Evolutionary conservation across 1,140 invertebrate genomes (phyloP), one percentile per base, ranked within the genome.

Genomic region (Calephelis nemesis): DNA sequence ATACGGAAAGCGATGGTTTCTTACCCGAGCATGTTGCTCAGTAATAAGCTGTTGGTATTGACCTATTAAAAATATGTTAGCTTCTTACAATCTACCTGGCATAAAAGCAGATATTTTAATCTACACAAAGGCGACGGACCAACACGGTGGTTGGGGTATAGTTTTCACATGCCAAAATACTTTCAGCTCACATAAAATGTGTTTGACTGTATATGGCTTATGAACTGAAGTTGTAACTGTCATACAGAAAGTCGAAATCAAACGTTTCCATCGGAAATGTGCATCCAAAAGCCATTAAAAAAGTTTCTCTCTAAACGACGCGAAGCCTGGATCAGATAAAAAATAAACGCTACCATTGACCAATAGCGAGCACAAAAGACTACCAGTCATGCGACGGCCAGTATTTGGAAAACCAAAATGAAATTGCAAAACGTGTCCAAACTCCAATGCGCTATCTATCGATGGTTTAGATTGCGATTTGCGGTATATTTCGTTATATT

Each of bases 271-370:
- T 58, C 54, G 54, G 30, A 58, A 58, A 58, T 60, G 58, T 60
- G 30, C 30, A 60, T 60, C 39, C 58, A 7, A 60, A 60, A 60
- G 58, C 58, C 19, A 60, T 60, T 60, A 42, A 60, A 58, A 58
- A n/a, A 60, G 58, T 40, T 15, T 60, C 58, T 60, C 12, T n/a
- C 39, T 40, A 40, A 60, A 58, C 52, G 30, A 60, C 39, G 13
- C 30, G 58, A 40, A 60, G 58, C 58, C 39, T 40, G 58, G 58
- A 60, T 60, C 58, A 60, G 58, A 60, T 60, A 42, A 60, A 60
- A 45, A 60, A 60, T 39, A 60, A 60, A 60, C 39, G 12, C 58
- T 39, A n/a, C 58, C 39, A 60, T 60, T 60, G 19, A 60, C 39
- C 15, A 60, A 30, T 39, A 12, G 39, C 30, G 30, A 60, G 8